These are phyloP conservation scores for Hoplodrina blanda DNA, from an alignment of 2,888 invertebrate genomes.

Conservation along the genomic window DNA sequence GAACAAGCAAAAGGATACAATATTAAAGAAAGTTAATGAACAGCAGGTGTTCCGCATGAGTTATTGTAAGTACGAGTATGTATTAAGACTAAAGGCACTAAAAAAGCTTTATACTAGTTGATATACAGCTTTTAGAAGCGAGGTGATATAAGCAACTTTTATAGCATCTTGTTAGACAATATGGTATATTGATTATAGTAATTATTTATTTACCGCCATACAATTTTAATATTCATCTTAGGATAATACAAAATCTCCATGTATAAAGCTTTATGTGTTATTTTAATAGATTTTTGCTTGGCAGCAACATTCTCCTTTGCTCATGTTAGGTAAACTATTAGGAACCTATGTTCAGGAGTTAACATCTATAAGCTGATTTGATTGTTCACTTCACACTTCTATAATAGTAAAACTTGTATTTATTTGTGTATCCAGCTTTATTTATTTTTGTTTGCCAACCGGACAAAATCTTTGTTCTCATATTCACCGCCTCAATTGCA, in stretches of 20 bases:
- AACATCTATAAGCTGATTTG: slow-evolving; percentile 11
- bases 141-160: not conserved
- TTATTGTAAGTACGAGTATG: not conserved
- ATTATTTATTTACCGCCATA: slow-evolving; percentile 1
- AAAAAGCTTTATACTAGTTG: not conserved
- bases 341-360: slow-evolving; percentile 2
- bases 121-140: slow-evolving; percentile 12
- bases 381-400: slow-evolving; percentile 27
- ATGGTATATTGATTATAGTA: not conserved
- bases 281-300: slow-evolving; percentile 19
- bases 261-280: slow-evolving; percentile 1
- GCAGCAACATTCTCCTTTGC: not conserved
- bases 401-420: not conserved
- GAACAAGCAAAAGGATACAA: slow-evolving; percentile 5
- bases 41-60: not conserved
- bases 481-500: not conserved
- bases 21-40: not conserved
- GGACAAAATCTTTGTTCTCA: not conserved
- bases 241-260: not conserved
- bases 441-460: not conserved
- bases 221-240: not conserved
- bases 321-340: not conserved
- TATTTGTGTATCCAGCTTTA: not conserved
- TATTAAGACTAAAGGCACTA: not conserved
- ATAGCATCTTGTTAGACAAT: not conserved